Conservation (phyloP, 2,888 invertebrate species). For the Mythimna impura region DNA sequence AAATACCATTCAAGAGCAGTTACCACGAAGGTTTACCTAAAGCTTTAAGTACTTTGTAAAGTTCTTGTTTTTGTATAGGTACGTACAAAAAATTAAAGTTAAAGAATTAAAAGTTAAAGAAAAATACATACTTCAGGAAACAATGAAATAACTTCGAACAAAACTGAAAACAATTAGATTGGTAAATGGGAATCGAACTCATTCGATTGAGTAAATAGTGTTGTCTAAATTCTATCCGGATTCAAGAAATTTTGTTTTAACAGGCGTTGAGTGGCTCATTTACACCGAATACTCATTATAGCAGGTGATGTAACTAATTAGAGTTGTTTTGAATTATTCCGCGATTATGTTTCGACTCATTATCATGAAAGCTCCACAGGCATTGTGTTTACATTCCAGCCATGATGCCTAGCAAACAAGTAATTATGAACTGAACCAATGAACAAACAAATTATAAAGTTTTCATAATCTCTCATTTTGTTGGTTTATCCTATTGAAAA, state of each 20-base stretch:
- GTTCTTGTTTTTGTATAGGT: not conserved
- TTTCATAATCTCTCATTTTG: not conserved
- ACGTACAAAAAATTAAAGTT: not conserved
- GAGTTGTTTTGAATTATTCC: not conserved
- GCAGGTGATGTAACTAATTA: not conserved
- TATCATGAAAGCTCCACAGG: constrained; percentile 18
- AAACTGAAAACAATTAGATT: constrained; percentile 1
- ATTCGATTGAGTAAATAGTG: not conserved
- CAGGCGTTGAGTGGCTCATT: not conserved
- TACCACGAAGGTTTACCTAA: not conserved
- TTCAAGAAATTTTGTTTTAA: not conserved
- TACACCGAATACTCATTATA: constrained; percentile 1
- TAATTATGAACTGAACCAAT: constrained; percentile 2
- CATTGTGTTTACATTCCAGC: constrained; percentile 4
- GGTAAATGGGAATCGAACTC: not conserved
- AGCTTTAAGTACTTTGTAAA: too few species aligned
- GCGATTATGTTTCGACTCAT: constrained; percentile 13
- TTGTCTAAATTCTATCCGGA: not conserved
- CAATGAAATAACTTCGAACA: not conserved
- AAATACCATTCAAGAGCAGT: not conserved
- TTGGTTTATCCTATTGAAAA: not conserved
- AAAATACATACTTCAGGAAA: not conserved
- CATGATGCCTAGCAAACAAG: not conserved
- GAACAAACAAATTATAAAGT: not conserved
- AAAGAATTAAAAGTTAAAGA: not conserved